A percentile compares a stretch with the other conserved stretches of the same genome.
phyloP scores from a whole-genome alignment of 2,888 invertebrate species.

The Peribatodes rhomboidaria region DNA sequence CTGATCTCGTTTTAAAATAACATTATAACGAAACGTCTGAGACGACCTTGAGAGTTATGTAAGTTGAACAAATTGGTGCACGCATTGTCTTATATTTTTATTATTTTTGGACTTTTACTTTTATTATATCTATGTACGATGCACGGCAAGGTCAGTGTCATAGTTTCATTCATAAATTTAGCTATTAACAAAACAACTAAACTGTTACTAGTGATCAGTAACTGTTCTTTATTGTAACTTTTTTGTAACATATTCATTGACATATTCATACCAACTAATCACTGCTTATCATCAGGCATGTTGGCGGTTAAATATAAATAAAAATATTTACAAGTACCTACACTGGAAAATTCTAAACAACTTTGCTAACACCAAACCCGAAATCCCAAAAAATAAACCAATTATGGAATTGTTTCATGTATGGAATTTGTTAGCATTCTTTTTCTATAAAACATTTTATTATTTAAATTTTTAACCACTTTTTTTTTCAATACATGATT shows the following conservation, averaged over 20 bases:
- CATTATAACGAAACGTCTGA: conserved; percentile 7
- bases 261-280: too few species aligned
- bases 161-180: conserved; percentile 15
- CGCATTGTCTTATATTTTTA: conserved; percentile 19
- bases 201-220: background rate
- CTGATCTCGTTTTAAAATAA: conserved; percentile 15
- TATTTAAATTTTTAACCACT: too few species aligned
- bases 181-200: background rate
- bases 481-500: too few species aligned
- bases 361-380: too few species aligned
- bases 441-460: too few species aligned
- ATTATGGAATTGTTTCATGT: too few species aligned
- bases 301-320: too few species aligned
- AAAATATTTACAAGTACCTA: too few species aligned
- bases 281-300: too few species aligned
- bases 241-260: background rate
- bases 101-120: conserved; percentile 29
- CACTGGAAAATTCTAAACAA: too few species aligned
- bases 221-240: background rate
- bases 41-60: conserved; percentile 27
- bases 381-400: too few species aligned
- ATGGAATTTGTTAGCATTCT: too few species aligned
- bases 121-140: conserved; percentile 20
- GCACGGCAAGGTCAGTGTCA: conserved; percentile 35
- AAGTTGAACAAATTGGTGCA: conserved; percentile 7